Evolutionary conservation across 2,113 vertebrate genomes (phyloP), one percentile per base, ranked within the genome.

Genomic region (Arizona elegans): DNA sequence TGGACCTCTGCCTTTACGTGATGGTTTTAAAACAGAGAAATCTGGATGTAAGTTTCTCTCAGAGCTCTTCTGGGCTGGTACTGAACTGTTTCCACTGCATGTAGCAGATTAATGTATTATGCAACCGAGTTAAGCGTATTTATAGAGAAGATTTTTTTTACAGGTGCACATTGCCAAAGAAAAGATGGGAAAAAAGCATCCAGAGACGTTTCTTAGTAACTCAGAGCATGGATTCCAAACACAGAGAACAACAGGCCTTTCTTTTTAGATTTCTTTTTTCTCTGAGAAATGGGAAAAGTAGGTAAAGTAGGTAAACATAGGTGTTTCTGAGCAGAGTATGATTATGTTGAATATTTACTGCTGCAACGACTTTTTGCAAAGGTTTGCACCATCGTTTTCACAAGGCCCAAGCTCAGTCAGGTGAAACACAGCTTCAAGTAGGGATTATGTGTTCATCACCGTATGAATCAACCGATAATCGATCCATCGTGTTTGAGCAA

Each of bases 81-180:
- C 88, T 75, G 58, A 94, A 95, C n/a, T 29, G 54, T 92, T 90
- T 87, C 87, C 92, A 92, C 88, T 70, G 75, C 17, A 93, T 55
- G 50, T 86, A 0, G 26, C 52, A 52, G 87, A 92, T 87, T 58
- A 93, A 86, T 15, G 50, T 56, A 70, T 3, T 94, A 91, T 54
- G 92, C 90, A 50, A 94, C 91, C 11, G 38, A 91, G 65, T 85
- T 85, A 91, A 91, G 38, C 54, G 15, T 53, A 88, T 89, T 88
- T 88, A 59, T 86, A 62, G 93, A 89, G 54, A 90, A 47, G 75
- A 13, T 33, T 70, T 55, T 70, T 75, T 81, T 81, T 81, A 93
- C 92, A 93, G 88, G 92, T 90, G 92, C 55, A 38, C 19, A 23
- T 17, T 55, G 38, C 43, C 38, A 70, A 59, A 62, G 17, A 33